Conservation (phyloP, 2,113 vertebrate species). For the Gnathonemus echidnorhynchus region DNA sequence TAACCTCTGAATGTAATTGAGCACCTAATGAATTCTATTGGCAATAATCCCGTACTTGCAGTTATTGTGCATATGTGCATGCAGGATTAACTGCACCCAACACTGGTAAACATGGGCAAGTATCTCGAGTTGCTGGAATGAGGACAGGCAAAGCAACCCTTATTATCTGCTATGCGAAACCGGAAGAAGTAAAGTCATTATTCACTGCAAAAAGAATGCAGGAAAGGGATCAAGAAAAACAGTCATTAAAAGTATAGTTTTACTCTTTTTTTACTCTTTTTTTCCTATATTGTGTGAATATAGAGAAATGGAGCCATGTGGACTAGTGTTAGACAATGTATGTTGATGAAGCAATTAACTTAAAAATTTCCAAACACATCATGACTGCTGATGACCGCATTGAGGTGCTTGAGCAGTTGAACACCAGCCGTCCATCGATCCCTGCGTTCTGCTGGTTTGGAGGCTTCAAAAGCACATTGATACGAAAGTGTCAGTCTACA, state of each 20-base stretch:
- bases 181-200: not conserved
- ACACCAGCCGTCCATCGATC: not conserved
- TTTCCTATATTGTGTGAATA: not conserved
- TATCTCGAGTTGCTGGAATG: not conserved
- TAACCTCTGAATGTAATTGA: not conserved
- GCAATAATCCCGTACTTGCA: not conserved
- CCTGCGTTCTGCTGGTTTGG: not conserved
- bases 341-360: not conserved
- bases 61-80: not conserved
- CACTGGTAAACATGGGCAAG: not conserved
- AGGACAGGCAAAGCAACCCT: not conserved
- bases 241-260: not conserved
- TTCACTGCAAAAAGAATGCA: not conserved
- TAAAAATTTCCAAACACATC: not conserved
- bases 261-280: not conserved
- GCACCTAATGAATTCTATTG: not conserved
- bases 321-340: not conserved
- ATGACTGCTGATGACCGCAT: not conserved
- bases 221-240: not conserved
- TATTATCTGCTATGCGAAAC: not conserved
- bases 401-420: not conserved
- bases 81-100: not conserved
- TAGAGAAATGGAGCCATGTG: not conserved
- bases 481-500: not conserved
- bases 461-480: not conserved